A percentile compares a stretch with the other conserved stretches of the same genome.
These are phyloP conservation scores for Stomorhina lunata DNA, from an alignment of 2,888 invertebrate species.

Conservation along the genomic window DNA sequence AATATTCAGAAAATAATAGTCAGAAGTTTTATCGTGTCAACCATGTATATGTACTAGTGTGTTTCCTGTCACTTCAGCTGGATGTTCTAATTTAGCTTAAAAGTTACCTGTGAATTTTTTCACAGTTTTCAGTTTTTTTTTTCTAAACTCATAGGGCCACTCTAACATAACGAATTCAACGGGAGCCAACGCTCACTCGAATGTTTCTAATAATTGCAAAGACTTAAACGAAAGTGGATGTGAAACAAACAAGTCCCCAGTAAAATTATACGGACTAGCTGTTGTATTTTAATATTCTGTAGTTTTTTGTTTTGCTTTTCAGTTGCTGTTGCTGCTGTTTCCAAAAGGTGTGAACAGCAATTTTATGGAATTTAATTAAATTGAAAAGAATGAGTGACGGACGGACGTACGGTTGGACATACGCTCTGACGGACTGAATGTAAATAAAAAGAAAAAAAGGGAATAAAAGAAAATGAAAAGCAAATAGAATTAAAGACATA, in stretches of 20 bases:
- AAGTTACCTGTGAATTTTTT: no score
- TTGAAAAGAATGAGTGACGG: background rate
- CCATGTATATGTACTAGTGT: no score
- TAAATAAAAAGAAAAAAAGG: no score
- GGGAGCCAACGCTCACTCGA: background rate
- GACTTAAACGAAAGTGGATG: background rate
- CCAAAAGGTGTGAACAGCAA: conserved; percentile 50
- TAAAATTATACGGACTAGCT: background rate
- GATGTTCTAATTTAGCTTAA: no score
- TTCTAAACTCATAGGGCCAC: background rate
- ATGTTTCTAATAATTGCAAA: conserved; percentile 25
- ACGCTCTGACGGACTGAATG: no score
- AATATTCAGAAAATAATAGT: background rate
- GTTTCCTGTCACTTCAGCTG: no score
- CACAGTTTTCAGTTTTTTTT: background rate
- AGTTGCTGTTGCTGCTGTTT: background rate
- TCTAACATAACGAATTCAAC: background rate
- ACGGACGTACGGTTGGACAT: no score
- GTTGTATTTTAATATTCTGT: background rate
- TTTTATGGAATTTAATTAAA: conserved; percentile 50
- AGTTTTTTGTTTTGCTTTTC: no score
- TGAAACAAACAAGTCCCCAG: background rate
- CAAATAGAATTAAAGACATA: no score
- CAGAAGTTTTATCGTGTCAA: background rate
- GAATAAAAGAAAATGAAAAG: no score